Percentiles rank a stretch among this genome's conserved stretches.
phyloP scores from a whole-genome alignment of 92 coral and sea anemone genomes.

The Nematostella vectensis region DNA sequence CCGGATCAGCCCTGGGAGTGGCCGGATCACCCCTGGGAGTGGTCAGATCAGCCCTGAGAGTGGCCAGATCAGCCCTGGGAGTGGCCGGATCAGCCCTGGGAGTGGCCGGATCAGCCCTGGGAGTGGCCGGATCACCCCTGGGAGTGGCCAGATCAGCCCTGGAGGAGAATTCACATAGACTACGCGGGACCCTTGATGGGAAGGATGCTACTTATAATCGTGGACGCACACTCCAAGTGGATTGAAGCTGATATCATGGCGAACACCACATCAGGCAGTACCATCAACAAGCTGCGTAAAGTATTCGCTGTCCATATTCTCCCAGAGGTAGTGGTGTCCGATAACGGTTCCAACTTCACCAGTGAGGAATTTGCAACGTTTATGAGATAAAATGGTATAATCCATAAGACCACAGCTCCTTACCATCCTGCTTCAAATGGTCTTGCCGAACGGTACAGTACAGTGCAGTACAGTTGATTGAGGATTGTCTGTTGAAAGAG shows the following conservation, averaged over 20 bases:
- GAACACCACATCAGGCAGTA: slow-evolving; percentile 10
- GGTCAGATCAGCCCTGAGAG: too few relatives aligned
- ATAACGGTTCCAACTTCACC: slow-evolving; percentile 30
- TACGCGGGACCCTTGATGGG: neutral
- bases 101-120: too few relatives aligned
- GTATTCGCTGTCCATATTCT: slow-evolving; percentile 19
- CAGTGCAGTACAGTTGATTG: slow-evolving; percentile 44
- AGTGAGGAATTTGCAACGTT: slow-evolving; percentile 17
- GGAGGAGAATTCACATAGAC: neutral
- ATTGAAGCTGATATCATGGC: too few relatives aligned
- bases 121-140: too few relatives aligned
- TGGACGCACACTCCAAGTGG: neutral
- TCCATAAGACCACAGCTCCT: slow-evolving; percentile 38
- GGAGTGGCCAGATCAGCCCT: too few relatives aligned
- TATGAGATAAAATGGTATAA: slow-evolving; percentile 19
- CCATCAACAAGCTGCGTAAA: slow-evolving; percentile 19
- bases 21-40: too few relatives aligned
- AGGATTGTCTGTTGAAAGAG: slow-evolving; percentile 20
- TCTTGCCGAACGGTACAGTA: slow-evolving; percentile 40
- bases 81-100: too few relatives aligned
- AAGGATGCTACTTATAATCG: neutral
- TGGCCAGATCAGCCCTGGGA: too few relatives aligned
- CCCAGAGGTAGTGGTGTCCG: slow-evolving; percentile 30
- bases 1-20: too few relatives aligned
- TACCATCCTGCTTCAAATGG: slow-evolving; percentile 58